Conservation (phyloP, 2,888 invertebrate genomes). For the Anoncus sp. region DNA sequence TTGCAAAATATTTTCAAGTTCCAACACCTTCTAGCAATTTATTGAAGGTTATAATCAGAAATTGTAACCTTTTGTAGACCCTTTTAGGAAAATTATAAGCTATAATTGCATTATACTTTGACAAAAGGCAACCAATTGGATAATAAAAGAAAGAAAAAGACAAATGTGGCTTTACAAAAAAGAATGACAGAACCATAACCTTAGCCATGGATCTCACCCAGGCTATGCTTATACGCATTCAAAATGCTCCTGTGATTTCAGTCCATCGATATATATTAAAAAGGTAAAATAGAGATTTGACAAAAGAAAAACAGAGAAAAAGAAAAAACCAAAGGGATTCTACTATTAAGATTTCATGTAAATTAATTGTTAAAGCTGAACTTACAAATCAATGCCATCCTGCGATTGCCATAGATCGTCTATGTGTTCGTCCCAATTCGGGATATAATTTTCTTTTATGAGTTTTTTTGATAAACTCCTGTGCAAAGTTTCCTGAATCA, state of each 20-base stretch:
- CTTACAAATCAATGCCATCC: slow-evolving; percentile 26
- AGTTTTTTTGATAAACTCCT: background rate
- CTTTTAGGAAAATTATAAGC: too few relatives aligned
- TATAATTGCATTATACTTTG: too few relatives aligned
- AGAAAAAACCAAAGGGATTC: background rate
- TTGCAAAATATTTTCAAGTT: background rate
- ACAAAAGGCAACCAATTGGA: background rate
- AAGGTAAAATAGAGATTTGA: background rate
- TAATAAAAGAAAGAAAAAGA: background rate
- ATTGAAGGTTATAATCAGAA: too few relatives aligned
- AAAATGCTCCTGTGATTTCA: too few relatives aligned
- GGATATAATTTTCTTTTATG: background rate
- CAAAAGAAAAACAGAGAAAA: background rate
- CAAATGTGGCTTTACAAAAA: too few relatives aligned
- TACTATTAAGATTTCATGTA: background rate
- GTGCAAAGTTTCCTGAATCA: background rate
- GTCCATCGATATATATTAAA: background rate
- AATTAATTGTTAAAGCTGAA: background rate
- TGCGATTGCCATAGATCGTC: slow-evolving; percentile 1
- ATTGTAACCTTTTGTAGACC: too few relatives aligned
- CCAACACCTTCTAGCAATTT: background rate
- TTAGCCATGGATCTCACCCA: too few relatives aligned
- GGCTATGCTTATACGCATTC: too few relatives aligned
- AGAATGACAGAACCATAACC: too few relatives aligned
- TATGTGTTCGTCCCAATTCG: background rate